These are phyloP conservation scores for Dicyrtomina minuta DNA, from an alignment of 2,888 invertebrate species.

Conservation along the genomic window DNA sequence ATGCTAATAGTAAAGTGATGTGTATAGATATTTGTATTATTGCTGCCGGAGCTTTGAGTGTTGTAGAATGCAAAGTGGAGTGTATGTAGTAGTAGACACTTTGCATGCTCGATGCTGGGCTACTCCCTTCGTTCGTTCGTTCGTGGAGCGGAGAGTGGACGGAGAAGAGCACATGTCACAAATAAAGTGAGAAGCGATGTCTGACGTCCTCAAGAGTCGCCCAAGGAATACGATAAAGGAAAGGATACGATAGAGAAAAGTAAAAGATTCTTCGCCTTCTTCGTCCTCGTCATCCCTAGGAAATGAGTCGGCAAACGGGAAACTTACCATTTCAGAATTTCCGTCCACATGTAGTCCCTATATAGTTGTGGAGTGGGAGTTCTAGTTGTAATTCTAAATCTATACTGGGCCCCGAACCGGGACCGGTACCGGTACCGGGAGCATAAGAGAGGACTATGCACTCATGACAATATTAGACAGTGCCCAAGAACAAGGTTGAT, in stretches of 20 bases:
- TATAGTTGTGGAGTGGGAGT: not conserved
- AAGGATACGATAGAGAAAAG: constrained; percentile 25
- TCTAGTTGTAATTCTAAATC: too few species aligned
- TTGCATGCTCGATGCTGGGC: too few species aligned
- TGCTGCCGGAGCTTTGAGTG: not conserved
- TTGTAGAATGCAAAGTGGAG: not conserved
- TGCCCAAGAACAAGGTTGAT: too few species aligned
- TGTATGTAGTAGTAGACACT: too few species aligned
- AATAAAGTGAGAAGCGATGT: constrained; percentile 42
- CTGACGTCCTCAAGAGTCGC: constrained; percentile 35
- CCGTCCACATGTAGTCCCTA: not conserved
- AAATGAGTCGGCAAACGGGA: constrained; percentile 1
- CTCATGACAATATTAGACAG: too few species aligned
- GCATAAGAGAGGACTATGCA: not conserved
- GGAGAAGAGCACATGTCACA: constrained; percentile 35
- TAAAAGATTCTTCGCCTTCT: not conserved
- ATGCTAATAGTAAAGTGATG: too few species aligned
- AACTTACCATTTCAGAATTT: too few species aligned
- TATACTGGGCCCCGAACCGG: too few species aligned
- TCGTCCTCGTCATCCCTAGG: constrained; percentile 13
- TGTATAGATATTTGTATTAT: not conserved
- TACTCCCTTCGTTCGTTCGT: not conserved
- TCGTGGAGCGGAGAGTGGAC: not conserved
- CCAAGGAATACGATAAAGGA: constrained; percentile 24
- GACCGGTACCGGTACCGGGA: not conserved